Evolutionary conservation across 1,140 invertebrate genomes (phyloP).

Genomic region (Plectus sambesii): DNA sequence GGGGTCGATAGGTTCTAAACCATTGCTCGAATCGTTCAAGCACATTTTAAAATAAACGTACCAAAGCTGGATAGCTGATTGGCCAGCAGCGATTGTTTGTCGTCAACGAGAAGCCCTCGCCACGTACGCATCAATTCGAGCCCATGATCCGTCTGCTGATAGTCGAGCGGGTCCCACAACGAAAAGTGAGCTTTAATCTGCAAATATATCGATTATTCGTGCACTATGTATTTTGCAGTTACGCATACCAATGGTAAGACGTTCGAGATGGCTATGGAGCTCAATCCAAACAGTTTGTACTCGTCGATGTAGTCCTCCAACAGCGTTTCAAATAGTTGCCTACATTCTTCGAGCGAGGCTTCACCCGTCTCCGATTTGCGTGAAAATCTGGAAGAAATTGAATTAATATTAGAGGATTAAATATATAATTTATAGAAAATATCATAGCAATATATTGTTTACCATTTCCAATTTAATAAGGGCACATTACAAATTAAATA

Average conservation of each 20-base stretch:
- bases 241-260: slow-evolving; percentile 45
- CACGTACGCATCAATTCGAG: slow-evolving; percentile 61
- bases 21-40: too few species aligned
- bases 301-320: slow-evolving; percentile 55
- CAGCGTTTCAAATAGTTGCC: slow-evolving; percentile 61
- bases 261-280: slow-evolving; percentile 48
- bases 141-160: slow-evolving; percentile 53
- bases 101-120: slow-evolving; percentile 55
- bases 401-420: too few species aligned
- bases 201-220: slow-evolving; percentile 15
- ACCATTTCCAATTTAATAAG: too few species aligned
- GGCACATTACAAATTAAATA: too few species aligned
- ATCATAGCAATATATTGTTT: too few species aligned
- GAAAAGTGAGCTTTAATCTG: slow-evolving; percentile 57
- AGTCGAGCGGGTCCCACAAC: slow-evolving; percentile 62
- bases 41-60: too few species aligned
- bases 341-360: slow-evolving; percentile 61
- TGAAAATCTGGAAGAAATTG: slow-evolving; percentile 16
- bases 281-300: slow-evolving; percentile 51
- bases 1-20: too few species aligned
- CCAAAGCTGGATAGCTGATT: too few species aligned
- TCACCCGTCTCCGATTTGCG: slow-evolving; percentile 16
- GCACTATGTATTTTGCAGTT: slow-evolving; percentile 10
- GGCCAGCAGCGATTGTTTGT: too few species aligned
- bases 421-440: too few species aligned